phyloP scores from a whole-genome alignment of 2,113 vertebrate species.

The Grus americana region DNA sequence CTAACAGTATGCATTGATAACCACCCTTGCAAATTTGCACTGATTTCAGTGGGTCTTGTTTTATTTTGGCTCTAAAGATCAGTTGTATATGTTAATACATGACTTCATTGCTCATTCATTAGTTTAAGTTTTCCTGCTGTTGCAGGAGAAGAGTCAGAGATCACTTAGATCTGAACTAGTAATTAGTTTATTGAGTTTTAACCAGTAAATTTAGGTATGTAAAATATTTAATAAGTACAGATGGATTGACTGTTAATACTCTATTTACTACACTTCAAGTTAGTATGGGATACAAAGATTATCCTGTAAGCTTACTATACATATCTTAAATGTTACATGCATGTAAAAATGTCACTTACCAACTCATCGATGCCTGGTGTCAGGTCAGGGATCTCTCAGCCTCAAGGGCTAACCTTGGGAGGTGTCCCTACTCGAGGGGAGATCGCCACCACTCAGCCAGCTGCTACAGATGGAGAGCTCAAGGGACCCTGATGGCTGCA shows the following conservation, averaged over 20 bases:
- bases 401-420: not conserved
- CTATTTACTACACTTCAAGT: no score
- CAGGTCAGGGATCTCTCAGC: not conserved
- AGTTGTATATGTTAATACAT: not conserved
- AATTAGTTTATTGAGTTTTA: no score
- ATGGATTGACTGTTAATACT: no score
- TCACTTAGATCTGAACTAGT: not conserved
- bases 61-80: not conserved
- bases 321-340: no score
- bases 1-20: not conserved
- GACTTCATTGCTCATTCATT: not conserved
- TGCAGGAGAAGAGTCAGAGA: not conserved
- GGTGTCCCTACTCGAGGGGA: not conserved
- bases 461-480: not conserved
- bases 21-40: not conserved
- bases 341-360: not conserved
- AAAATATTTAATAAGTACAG: no score
- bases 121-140: not conserved
- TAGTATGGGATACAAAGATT: no score
- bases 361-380: not conserved
- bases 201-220: no score
- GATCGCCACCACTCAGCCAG: not conserved
- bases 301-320: no score
- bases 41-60: not conserved
- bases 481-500: not conserved